Evolutionary conservation across 2,797 vertebrate genomes (phyloP).

Genomic region (Gorsachius magnificus): DNA sequence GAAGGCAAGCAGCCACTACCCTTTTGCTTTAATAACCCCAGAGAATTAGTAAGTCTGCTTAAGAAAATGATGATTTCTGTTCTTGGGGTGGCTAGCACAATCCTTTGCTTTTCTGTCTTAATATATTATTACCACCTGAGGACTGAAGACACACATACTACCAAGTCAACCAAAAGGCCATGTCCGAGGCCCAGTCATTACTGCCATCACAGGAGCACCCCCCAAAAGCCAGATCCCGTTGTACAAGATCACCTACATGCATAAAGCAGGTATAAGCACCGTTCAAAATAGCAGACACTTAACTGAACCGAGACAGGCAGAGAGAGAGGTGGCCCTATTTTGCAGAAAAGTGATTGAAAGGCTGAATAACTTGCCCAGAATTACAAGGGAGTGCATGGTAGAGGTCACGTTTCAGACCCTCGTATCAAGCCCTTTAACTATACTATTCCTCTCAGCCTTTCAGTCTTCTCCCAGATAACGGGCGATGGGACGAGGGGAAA

Average conservation of each 20-base stretch:
- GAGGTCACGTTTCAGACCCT: neutral
- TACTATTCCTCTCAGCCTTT: neutral
- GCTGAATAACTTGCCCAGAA: neutral
- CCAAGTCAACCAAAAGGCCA: neutral
- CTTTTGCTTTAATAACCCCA: neutral
- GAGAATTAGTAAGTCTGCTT: neutral
- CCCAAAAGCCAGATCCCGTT: neutral
- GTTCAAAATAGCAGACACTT: neutral
- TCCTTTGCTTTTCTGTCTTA: neutral
- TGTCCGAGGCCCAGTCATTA: fast-evolving
- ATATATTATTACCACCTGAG: neutral
- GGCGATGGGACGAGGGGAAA: no score
- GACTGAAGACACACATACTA: neutral
- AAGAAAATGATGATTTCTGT: neutral
- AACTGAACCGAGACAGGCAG: neutral
- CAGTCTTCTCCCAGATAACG: no score
- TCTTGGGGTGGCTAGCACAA: neutral
- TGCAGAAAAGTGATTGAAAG: neutral
- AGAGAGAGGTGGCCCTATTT: neutral
- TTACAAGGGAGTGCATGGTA: neutral
- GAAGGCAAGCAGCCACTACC: neutral
- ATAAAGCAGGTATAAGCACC: neutral
- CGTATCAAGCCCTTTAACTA: neutral
- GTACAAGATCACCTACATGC: neutral
- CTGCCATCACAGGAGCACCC: neutral